Conservation (phyloP, 30 jellyfish, hydroid and myxozoan species). For the Aurelia aurita region DNA sequence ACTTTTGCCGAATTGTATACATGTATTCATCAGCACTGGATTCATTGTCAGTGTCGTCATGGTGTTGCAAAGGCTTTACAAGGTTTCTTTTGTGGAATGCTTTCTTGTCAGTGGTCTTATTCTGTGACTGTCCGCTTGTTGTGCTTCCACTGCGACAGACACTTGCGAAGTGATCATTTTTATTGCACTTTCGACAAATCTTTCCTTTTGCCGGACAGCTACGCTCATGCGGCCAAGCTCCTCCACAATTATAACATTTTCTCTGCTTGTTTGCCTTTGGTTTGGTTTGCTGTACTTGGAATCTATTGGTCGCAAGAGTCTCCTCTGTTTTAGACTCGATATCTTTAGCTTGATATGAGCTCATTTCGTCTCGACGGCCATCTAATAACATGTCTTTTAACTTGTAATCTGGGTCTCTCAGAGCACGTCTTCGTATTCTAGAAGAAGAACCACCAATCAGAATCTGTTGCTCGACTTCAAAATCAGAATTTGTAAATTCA, state of each 20-base stretch:
- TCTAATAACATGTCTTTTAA: too few species aligned
- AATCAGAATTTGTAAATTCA: not conserved
- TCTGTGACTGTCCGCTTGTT: not conserved
- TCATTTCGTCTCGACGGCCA: too few species aligned
- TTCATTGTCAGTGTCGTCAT: not conserved
- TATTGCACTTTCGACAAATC: constrained; percentile 11
- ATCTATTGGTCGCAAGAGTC: not conserved
- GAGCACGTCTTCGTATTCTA: too few species aligned
- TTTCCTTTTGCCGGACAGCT: constrained; percentile 24
- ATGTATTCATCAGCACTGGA: constrained; percentile 14
- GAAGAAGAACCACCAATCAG: too few species aligned
- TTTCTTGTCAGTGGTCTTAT: not conserved
- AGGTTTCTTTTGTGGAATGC: not conserved
- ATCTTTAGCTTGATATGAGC: too few species aligned
- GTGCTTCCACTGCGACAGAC: constrained; percentile 9
- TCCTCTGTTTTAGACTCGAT: too few species aligned
- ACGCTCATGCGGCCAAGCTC: constrained; percentile 27
- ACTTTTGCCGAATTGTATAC: not conserved
- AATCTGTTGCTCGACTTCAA: too few species aligned
- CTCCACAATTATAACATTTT: constrained; percentile 37
- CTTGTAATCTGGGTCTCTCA: too few species aligned
- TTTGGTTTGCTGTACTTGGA: constrained; percentile 2
- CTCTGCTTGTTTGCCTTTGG: not conserved
- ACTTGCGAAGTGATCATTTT: constrained; percentile 20
- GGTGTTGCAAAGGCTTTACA: constrained; percentile 1